Conservation (phyloP, 1,140 invertebrate species). For the Lordiphosa clarofinis region DNA sequence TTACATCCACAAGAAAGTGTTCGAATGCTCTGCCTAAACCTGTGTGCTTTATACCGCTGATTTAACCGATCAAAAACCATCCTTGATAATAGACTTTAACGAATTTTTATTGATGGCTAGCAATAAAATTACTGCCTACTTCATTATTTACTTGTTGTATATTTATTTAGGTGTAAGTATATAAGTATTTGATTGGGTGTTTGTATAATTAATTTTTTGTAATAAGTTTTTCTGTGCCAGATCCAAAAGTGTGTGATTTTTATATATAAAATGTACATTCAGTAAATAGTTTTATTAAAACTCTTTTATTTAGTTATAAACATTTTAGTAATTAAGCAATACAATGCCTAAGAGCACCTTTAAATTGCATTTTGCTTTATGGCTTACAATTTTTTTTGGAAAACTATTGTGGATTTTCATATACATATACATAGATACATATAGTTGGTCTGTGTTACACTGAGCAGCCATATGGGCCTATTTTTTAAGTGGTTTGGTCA, state of each 20-base stretch:
- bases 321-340: slow-evolving; percentile 14
- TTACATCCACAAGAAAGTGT: too few relatives aligned
- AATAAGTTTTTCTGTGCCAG: slow-evolving; percentile 22
- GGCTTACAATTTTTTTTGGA: neutral
- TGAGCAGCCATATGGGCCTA: too few relatives aligned
- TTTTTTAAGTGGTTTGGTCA: neutral
- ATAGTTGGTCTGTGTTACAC: too few relatives aligned
- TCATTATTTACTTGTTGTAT: slow-evolving; percentile 2
- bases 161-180: slow-evolving; percentile 3
- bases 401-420: neutral
- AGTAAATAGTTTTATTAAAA: slow-evolving; percentile 20
- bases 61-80: too few relatives aligned
- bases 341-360: slow-evolving; percentile 24
- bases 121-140: slow-evolving; percentile 6
- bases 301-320: slow-evolving; percentile 29
- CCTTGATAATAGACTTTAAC: slow-evolving; percentile 5
- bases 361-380: slow-evolving; percentile 37
- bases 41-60: too few relatives aligned
- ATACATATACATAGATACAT: slow-evolving; percentile 1
- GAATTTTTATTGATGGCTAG: slow-evolving; percentile 20
- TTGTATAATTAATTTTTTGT: slow-evolving; percentile 18
- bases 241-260: slow-evolving; percentile 11
- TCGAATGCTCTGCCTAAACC: too few relatives aligned
- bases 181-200: slow-evolving; percentile 9
- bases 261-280: slow-evolving; percentile 24